Base-by-base conservation (phyloP, 2,113 vertebrate genomes). In the Lathamus discolor region DNA sequence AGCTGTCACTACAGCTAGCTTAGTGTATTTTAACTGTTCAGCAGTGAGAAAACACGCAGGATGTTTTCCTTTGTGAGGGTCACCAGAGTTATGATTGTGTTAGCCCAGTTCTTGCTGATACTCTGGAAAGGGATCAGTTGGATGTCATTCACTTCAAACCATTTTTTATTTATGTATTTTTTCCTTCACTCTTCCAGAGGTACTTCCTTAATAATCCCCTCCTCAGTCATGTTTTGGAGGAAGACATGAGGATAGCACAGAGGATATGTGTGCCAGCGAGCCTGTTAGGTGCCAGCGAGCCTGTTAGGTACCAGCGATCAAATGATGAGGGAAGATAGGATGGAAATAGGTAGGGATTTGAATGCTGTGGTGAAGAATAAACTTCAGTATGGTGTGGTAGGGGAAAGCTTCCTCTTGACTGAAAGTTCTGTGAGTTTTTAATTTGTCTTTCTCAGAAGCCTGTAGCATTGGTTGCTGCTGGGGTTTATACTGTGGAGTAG, bases 381-480 rank as follows among this genome's bases (percentile, higher is more conserved):
- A 62, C 28, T 67, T 69, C 46, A 68, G 23, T 9, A 24, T 1
- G 7, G 8, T 1, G 0, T 19, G 10, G 13, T 3, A 6, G 18
- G 25, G 28, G 33, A 49, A 48, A 51, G 27, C 59, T 78, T 86
- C 63, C 64, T 51, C 70, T 68, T 57, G 33, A 29, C 52, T 52
- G 31, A 67, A 37, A 22, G 29, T 57, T 81, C 17, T 29, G 19
- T 18, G 31, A 41, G n/a, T 57, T 77, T 54, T 91, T 85, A 46
- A 62, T 68, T 81, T 67, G 10, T 72, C 68, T 48, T 57, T 29
- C 61, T 79, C 41, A 13, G 55, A 83, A 63, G 27, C 37, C 18
- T 67, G 6, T 8, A 28, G 67, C 9, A 1, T 9, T 63, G 44
- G 18, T 29, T 23, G 13, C 19, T 79, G 81, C 39, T 64, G 74